Evolutionary conservation across 2,888 invertebrate genomes (phyloP), one percentile per base, ranked within the genome.

Genomic region (Pammene fasciana): DNA sequence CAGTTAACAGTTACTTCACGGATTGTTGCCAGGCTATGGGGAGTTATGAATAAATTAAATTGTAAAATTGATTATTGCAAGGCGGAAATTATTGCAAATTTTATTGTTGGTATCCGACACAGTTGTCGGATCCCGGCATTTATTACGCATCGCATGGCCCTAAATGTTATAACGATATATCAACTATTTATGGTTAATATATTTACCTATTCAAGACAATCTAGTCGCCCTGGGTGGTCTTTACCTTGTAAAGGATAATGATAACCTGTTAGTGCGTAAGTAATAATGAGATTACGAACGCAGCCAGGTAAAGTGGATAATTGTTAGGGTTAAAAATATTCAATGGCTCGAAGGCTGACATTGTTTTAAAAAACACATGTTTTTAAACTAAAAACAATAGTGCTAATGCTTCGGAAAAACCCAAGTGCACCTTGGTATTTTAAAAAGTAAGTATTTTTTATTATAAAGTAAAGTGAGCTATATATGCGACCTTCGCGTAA

Each of bases 1-100:
- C 80, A 82, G 83, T 88, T 87, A 88, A 92, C 92, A 84, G 91
- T 90, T 92, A 92, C 67, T 74, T 76, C 74, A 75, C 76, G 73
- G 79, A 76, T 79, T 81, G 83, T 85, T 87, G 82, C 85, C 78
- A 81, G 83, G 84, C 84, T 87, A 88, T 86, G 84, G 81, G 78
- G 76, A 81, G 81, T 82, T 82, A 84, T 82, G 80, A 83, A 81
- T 68, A 79, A 81, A 82, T 79, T 80, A 80, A 83, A 82, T 83
- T 83, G 83, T 83, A 79, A 80, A 80, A 78, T 78, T 78, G 75
- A 75, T 70, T 65, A 54, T 14, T 8, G 26, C 55, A 11, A 61
- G 18, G 41, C 70, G 70, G 61, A 56, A 65, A 67, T 67, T 70
- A 56, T 67, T 60, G 50, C 36, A 36, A 64, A 59, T 52, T 57